Evolutionary conservation across 2,797 vertebrate species (phyloP), one percentile per base, ranked within the genome.

Genomic region (Acanthis flammea): DNA sequence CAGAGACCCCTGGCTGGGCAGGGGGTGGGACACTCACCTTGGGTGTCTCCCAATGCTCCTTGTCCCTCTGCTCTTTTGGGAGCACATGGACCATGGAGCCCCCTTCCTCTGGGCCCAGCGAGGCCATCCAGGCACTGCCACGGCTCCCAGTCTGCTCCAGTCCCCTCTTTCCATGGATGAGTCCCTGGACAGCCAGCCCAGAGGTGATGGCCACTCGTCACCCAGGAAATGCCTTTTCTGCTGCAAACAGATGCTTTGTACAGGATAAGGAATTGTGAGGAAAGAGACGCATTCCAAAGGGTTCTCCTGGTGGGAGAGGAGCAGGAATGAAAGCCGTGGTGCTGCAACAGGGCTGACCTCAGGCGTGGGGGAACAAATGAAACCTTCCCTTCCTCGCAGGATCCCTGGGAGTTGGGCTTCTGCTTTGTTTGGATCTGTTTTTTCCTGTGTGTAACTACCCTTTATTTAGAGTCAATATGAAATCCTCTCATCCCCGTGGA

Each of bases 1-100:
- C n/a, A 6, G 76, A 57, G 57, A 44, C 44, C 50, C 61, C 27
- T 0, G 41, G 39, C 33, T 23, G 14, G 28, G 80, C 60, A 33
- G 60, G 1, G 1, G 3, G 27, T 1, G 19, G 47, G 51, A 9
- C 1, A 6, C 74, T 33, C 14, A n/a, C 37, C 7, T 0, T 1
- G 7, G n/a, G 2, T 28, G 18, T 19, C 54, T 24, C 25, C 27
- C 28, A 17, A 2, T 22, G 15, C 51, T 12, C 10, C 39, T 42
- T 0, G 2, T 24, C 61, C 4, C 27, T 6, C 45, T 35, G 58
- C 27, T 55, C 66, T 17, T 12, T 2, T 1, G 41, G 14, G 57
- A 12, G 1, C n/a, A 7, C 21, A 0, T 1, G 2, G 41, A 2
- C 16, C 3, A 0, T 0, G 5, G 62, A 18, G 44, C 41, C 12